Evolutionary conservation across 2,113 vertebrate genomes (phyloP), one percentile per base, ranked within the genome.

Genomic region (Mystacornis crossleyi): DNA sequence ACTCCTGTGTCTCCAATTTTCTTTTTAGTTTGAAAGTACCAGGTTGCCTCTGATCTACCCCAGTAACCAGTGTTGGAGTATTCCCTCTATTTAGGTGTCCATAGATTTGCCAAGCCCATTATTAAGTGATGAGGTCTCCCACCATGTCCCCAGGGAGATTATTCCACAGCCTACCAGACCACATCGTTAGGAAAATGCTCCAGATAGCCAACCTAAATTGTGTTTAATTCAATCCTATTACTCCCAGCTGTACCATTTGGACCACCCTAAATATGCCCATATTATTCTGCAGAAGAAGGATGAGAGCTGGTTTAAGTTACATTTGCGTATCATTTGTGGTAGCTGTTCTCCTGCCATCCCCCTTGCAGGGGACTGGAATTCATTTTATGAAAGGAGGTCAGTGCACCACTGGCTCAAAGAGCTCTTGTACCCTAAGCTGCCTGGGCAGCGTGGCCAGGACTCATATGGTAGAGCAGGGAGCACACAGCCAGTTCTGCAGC

Each of bases 81-180:
- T 55, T 94, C 81, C 53, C 61, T 88, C 54, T 84, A 26, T 91
- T 95, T 91, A 93, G 95, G 93, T 89, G 93, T 89, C 86, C 80
- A 95, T 78, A 95, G 57, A 81, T 81, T 94, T 97, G 84, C 93
- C 95, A 94, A 95, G 64, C 88, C 92, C 51, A 26, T 93, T 96
- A 96, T 92, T 96, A 96, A 97, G 81, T 71, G 92, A 93, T 94
- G 95, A 96, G 96, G 95, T 93, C 95, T 96, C 93, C 82, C 79
- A 88, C 90, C 58, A 86, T 10, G 67, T 93, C 95, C 93, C 75
- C 31, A 34, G 82, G 60, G 95, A 96, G 79, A 94, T 90, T 95
- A 96, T 94, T 36, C 88, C 93, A 96, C 93, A 96, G 90, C 67
- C 87, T 79, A 95, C 78, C 58, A 93, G 84, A 96, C 96, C 96